Base-by-base conservation (phyloP, 2,797 vertebrate genomes). In the Synanceia verrucosa region DNA sequence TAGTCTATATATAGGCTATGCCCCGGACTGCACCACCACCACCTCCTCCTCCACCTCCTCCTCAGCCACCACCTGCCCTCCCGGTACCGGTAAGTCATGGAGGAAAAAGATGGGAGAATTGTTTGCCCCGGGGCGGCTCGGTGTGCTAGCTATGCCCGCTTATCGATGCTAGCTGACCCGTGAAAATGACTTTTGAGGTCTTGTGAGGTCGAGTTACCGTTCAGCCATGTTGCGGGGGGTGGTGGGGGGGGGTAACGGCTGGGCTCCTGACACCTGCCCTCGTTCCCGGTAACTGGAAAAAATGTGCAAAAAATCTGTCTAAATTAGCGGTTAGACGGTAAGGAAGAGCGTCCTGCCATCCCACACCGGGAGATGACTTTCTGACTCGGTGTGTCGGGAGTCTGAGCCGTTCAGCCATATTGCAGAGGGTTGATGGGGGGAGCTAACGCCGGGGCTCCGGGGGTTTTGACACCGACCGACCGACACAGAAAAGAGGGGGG, bases 231-330 rank as follows among this genome's bases (percentile, higher is more conserved):
- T 91, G 83, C 71, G 18, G 80, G 39, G 11, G 16, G 58, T 24
- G 43, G 41, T n/a, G 16, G 24, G 7, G 26, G 2, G n/a, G 43
- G 57, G 51, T 2, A 18, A 60, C 61, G 67, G 71, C 52, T 6
- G 81, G 65, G 73, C 85, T 81, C 80, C 10, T 89, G 90, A 91
- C 90, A 91, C 85, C 86, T 91, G 90, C 86, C 86, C 87, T 76
- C 72, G 62, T 76, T 81, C 74, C 78, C 78, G 65, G 63, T 77
- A 69, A 63, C 65, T 2, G 65, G 8, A 34, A 4, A 34, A 18
- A 29, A 52, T 2, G 41, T 60, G 26, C 46, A 5, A n/a, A 57
- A 51, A 72, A 68, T 1, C 55, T 61, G n/a, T 11, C 9, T 14
- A 2, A 48, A 76, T 12, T 13, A 28, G 21, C 55, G 60, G 61